phyloP scores from a whole-genome alignment of 2,797 vertebrate genomes.

The Rhadinocentrus ornatus region DNA sequence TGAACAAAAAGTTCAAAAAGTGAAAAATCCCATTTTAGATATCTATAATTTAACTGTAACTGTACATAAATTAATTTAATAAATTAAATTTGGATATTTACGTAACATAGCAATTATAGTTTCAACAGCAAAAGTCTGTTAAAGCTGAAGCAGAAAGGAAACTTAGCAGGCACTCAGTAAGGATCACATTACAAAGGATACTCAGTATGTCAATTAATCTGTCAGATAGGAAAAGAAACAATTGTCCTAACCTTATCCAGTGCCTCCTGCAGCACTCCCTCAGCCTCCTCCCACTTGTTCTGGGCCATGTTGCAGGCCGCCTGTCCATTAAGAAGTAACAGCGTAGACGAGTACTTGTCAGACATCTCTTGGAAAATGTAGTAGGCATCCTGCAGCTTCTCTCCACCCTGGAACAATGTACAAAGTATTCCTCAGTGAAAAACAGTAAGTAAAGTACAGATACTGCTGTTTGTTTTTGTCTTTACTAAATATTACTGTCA shows the following conservation, averaged over 20 bases:
- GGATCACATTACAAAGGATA: background rate
- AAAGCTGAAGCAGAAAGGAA: too few relatives aligned
- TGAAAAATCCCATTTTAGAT: background rate
- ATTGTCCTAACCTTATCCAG: constrained; percentile 89
- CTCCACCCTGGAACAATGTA: constrained; percentile 86
- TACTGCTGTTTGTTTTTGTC: background rate
- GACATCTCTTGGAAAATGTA: constrained; percentile 99
- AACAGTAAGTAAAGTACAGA: background rate
- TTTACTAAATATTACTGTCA: background rate
- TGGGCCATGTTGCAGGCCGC: constrained; percentile 94
- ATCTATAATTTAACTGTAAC: too few relatives aligned
- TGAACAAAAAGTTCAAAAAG: too few relatives aligned
- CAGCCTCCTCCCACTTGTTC: constrained; percentile 95
- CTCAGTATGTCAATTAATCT: background rate
- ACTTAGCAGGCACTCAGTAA: background rate
- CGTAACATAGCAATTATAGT: too few relatives aligned
- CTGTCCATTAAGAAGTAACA: constrained; percentile 93
- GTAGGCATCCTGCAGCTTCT: constrained; percentile 96
- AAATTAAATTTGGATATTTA: background rate
- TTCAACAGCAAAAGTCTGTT: too few relatives aligned
- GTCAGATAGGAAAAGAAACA: background rate
- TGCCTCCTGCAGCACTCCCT: constrained; percentile 93
- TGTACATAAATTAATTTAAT: too few relatives aligned
- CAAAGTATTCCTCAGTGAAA: background rate
- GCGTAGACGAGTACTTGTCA: constrained; percentile 92